A percentile compares a stretch with the other conserved stretches of the same genome.
Conservation (phyloP, 1,140 invertebrate genomes). For the Cyphomyrmex costatus region DNA sequence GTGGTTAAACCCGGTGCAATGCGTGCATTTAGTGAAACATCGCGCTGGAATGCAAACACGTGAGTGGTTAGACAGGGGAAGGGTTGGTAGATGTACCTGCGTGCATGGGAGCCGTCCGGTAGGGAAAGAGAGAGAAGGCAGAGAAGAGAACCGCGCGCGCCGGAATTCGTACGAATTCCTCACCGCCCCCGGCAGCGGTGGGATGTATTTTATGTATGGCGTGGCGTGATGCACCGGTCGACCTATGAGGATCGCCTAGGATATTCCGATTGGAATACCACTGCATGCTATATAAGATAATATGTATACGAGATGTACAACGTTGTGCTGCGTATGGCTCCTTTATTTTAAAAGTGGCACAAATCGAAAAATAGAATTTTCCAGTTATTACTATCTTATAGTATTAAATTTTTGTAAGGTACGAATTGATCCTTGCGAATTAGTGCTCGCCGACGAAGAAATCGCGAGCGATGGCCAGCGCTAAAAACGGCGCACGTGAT, state of each 20-base stretch:
- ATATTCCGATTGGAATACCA: constrained; percentile 5
- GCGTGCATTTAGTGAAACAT: constrained; percentile 79
- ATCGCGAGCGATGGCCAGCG: not conserved
- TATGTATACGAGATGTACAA: not conserved
- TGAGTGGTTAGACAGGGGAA: constrained; percentile 18
- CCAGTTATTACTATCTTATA: too few species aligned
- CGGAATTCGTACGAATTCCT: constrained; percentile 65
- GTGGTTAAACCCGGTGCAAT: constrained; percentile 78
- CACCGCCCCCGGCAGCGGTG: constrained; percentile 7
- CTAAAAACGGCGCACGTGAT: constrained; percentile 38
- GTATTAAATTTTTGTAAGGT: too few species aligned
- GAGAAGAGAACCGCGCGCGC: constrained; percentile 29
- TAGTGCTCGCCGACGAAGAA: constrained; percentile 18
- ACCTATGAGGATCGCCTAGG: constrained; percentile 24
- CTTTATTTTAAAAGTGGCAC: too few species aligned
- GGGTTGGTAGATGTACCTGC: constrained; percentile 57
- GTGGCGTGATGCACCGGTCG: constrained; percentile 44
- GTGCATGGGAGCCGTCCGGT: constrained; percentile 46
- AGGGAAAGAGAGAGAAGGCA: not conserved
- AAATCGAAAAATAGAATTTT: too few species aligned
- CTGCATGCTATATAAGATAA: too few species aligned
- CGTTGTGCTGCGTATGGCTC: too few species aligned
- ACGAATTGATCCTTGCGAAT: not conserved
- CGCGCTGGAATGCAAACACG: constrained; percentile 76
- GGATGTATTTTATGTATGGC: constrained; percentile 40